These are phyloP conservation scores for Eurystomus glaucurus DNA, from an alignment of 2,797 vertebrate genomes.

Conservation along the genomic window DNA sequence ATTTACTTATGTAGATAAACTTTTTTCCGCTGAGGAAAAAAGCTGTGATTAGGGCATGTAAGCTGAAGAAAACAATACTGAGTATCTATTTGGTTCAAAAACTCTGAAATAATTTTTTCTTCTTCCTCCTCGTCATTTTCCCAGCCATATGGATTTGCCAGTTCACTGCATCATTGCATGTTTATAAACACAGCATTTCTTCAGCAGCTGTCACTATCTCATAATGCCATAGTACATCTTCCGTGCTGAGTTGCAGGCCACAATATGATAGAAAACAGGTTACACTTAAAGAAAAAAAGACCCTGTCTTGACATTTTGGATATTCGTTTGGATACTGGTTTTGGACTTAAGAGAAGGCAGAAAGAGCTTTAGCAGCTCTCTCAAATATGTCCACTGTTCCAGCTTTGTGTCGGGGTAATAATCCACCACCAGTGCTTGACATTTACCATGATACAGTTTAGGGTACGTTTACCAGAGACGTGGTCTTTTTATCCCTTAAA, in stretches of 20 bases:
- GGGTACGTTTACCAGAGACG: neutral
- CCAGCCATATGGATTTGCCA: constrained; percentile 80
- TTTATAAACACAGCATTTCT: constrained; percentile 75
- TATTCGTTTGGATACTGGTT: neutral
- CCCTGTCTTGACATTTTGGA: neutral
- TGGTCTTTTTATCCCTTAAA: constrained; percentile 21
- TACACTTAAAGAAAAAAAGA: neutral
- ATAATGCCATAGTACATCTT: constrained; percentile 68
- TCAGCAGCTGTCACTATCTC: constrained; percentile 81
- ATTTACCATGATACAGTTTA: constrained; percentile 2
- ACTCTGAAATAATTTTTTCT: constrained; percentile 61
- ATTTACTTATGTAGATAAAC: neutral
- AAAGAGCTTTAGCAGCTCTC: neutral
- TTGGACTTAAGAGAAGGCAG: neutral
- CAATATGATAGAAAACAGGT: constrained; percentile 65
- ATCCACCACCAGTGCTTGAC: constrained; percentile 32
- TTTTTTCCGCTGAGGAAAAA: neutral
- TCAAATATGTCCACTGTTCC: constrained; percentile 4
- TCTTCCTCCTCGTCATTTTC: constrained; percentile 59
- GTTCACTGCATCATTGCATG: constrained; percentile 80
- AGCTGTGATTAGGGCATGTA: neutral
- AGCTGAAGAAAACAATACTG: neutral
- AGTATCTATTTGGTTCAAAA: constrained; percentile 60
- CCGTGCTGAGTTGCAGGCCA: constrained; percentile 65
- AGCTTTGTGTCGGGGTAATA: constrained; percentile 40